These are phyloP conservation scores for Danaus chrysippus DNA, from an alignment of 2,888 invertebrate species.

Conservation along the genomic window DNA sequence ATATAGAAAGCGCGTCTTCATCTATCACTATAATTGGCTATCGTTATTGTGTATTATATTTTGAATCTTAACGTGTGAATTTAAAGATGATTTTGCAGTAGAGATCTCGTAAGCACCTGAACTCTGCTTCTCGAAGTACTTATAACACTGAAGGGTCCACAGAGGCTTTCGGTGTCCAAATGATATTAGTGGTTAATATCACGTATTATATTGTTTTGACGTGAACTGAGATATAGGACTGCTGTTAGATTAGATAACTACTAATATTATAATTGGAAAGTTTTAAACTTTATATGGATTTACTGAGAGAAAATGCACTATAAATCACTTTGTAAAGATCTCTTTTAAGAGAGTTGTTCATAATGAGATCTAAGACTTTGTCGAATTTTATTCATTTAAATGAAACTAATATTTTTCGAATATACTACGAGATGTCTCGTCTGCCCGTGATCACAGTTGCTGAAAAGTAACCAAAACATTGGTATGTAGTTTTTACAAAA, in stretches of 20 bases:
- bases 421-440: too few species aligned
- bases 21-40: constrained; percentile 22
- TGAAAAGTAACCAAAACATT: too few species aligned
- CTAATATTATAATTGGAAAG: constrained; percentile 4
- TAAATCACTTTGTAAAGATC: too few species aligned
- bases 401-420: too few species aligned
- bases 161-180: constrained; percentile 42
- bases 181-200: constrained; percentile 62
- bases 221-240: constrained; percentile 47
- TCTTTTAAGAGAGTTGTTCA: too few species aligned
- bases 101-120: constrained; percentile 13
- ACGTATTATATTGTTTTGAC: constrained; percentile 68
- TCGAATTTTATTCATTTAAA: too few species aligned
- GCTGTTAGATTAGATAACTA: constrained; percentile 13
- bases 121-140: constrained; percentile 19
- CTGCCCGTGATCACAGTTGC: too few species aligned
- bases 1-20: constrained; percentile 15
- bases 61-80: not conserved
- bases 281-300: constrained; percentile 2
- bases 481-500: too few species aligned
- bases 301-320: too few species aligned
- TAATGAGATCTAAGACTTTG: too few species aligned
- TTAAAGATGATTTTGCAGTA: not conserved
- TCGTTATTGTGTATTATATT: not conserved
- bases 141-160: constrained; percentile 17